Percentiles rank a stretch among this genome's conserved stretches.
These are phyloP conservation scores for Parazoanthus swiftii DNA, from an alignment of 92 coral and sea anemone species.

Conservation along the genomic window DNA sequence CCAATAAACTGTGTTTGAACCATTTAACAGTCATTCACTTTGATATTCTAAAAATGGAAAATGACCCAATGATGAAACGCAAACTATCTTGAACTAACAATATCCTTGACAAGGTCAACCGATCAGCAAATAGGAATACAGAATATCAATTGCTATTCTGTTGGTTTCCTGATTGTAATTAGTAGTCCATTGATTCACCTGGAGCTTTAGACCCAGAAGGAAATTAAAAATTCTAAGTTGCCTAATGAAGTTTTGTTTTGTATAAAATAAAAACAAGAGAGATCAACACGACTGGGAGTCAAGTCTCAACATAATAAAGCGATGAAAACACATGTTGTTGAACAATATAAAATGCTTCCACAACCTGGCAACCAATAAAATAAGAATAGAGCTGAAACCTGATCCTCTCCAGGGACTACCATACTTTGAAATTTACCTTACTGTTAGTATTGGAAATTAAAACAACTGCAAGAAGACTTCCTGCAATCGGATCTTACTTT, in stretches of 20 bases:
- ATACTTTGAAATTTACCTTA: neutral
- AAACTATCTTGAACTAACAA: neutral
- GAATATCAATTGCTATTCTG: neutral
- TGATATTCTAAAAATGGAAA: constrained; percentile 9
- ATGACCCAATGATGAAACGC: constrained; percentile 11
- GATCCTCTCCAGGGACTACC: neutral
- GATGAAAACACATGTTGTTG: neutral
- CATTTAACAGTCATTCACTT: neutral
- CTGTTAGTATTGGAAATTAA: neutral
- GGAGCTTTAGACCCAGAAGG: neutral
- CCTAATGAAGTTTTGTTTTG: neutral
- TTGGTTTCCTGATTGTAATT: neutral
- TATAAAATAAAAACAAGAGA: neutral
- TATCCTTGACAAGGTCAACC: neutral
- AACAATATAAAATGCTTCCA: neutral
- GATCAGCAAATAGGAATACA: constrained; percentile 4
- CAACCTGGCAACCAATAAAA: neutral
- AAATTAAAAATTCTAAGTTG: neutral
- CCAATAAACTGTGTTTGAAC: neutral
- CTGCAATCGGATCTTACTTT: constrained; percentile 8
- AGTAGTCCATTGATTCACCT: neutral
- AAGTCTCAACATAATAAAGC: neutral
- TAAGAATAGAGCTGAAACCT: neutral
- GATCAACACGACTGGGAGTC: neutral
- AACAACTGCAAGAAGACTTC: neutral